Conservation (phyloP, 2,113 vertebrate species). For the Heterochromis multidens region DNA sequence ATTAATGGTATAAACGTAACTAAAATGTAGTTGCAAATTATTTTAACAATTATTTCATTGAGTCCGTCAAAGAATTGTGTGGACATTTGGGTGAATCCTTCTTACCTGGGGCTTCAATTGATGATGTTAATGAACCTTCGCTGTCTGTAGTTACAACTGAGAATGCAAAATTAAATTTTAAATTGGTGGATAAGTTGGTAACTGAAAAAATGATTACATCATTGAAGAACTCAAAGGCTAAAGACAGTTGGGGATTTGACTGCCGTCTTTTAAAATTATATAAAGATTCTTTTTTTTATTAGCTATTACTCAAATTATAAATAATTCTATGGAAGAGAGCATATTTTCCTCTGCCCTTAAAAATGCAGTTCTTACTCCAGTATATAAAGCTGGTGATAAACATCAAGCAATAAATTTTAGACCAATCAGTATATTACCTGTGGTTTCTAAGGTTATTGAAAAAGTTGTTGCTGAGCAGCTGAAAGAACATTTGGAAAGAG, state of each 20-base stretch:
- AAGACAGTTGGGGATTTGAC: background rate
- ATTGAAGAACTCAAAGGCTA: background rate
- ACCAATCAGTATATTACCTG: too few relatives aligned
- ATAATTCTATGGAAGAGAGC: background rate
- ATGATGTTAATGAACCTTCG: too few relatives aligned
- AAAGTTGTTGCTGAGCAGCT: too few relatives aligned
- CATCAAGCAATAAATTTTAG: too few relatives aligned
- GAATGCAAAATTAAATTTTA: background rate
- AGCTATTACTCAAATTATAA: accelerated
- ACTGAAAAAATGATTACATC: background rate
- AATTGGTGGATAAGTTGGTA: background rate
- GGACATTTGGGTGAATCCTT: background rate
- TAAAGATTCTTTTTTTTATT: background rate
- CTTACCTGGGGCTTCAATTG: too few relatives aligned
- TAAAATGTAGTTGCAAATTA: background rate
- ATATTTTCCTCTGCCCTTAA: background rate
- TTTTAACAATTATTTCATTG: background rate
- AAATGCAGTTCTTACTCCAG: background rate
- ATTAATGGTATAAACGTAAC: background rate
- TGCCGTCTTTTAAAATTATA: background rate
- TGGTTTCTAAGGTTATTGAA: too few relatives aligned
- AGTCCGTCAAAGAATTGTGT: background rate
- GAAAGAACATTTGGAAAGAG: too few relatives aligned
- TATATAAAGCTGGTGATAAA: too few relatives aligned
- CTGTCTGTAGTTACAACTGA: too few relatives aligned